Percentiles rank a stretch among this genome's conserved stretches.
Evolutionary conservation across 2,797 vertebrate genomes (phyloP).

Genomic region (Xerus rutilus): DNA sequence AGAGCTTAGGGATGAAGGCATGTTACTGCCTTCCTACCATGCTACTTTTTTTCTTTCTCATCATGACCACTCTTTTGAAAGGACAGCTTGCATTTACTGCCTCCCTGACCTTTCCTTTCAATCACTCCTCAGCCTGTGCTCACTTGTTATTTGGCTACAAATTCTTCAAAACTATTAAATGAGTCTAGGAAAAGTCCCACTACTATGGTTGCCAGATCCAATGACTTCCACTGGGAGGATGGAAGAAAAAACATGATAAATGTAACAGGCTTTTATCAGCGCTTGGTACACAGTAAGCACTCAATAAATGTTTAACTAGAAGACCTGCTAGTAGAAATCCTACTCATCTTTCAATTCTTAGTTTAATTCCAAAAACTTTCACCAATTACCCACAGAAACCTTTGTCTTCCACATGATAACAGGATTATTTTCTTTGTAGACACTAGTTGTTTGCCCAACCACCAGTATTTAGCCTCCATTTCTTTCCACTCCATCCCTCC

Average conservation of each 20-base stretch:
- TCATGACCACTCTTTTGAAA: not conserved
- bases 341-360: not conserved
- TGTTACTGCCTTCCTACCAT: not conserved
- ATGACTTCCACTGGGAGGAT: not conserved
- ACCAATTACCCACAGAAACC: not conserved
- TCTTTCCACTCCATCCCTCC: rapidly evolving
- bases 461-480: not conserved
- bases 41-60: not conserved
- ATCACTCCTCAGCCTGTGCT: not conserved
- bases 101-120: not conserved
- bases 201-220: not conserved
- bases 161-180: not conserved
- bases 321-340: not conserved
- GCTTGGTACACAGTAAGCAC: not conserved
- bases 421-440: not conserved
- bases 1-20: not conserved
- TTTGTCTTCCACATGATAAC: not conserved
- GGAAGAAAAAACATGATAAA: no score
- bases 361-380: not conserved
- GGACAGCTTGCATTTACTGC: not conserved
- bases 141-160: not conserved
- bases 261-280: not conserved
- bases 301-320: not conserved
- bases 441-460: not conserved
- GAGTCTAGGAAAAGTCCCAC: not conserved